Conservation (phyloP, 2,797 vertebrate genomes). For the Notoglanidium macrostoma region DNA sequence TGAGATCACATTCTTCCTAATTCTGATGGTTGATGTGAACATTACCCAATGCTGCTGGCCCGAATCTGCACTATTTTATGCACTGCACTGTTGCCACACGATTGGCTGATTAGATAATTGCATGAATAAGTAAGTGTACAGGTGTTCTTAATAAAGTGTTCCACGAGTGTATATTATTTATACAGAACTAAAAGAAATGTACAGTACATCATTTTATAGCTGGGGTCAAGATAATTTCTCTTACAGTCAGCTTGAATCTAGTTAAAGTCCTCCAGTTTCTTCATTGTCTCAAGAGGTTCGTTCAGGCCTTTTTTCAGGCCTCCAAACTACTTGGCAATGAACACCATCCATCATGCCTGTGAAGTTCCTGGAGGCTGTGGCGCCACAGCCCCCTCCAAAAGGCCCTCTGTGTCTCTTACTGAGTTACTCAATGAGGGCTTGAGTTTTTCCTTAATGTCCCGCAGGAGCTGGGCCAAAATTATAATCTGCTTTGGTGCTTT, state of each 20-base stretch:
- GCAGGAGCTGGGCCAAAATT: slow-evolving; percentile 51
- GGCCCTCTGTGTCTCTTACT: slow-evolving; percentile 47
- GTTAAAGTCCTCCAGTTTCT: slow-evolving; percentile 37
- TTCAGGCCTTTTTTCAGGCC: slow-evolving; percentile 34
- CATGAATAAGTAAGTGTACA: background rate
- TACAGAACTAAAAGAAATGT: background rate
- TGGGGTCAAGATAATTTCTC: slow-evolving; percentile 33
- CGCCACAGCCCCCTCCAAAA: slow-evolving; percentile 50
- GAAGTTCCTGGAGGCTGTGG: slow-evolving; percentile 51
- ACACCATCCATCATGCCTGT: slow-evolving; percentile 55
- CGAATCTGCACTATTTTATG: background rate
- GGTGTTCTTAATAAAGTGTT: slow-evolving; percentile 11
- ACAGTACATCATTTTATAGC: background rate
- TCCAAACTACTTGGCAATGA: slow-evolving; percentile 38
- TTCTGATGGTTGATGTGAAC: background rate
- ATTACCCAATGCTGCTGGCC: background rate
- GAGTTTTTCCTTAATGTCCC: slow-evolving; percentile 48
- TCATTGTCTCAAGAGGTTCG: slow-evolving; percentile 27
- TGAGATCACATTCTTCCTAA: background rate
- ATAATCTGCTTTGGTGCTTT: slow-evolving; percentile 53
- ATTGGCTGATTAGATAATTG: slow-evolving; percentile 1
- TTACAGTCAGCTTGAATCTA: slow-evolving; percentile 38
- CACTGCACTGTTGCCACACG: background rate
- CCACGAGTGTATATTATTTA: background rate
- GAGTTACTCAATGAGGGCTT: slow-evolving; percentile 53